Base-by-base conservation (phyloP, 2,797 vertebrate species). In the Salmo trutta region DNA sequence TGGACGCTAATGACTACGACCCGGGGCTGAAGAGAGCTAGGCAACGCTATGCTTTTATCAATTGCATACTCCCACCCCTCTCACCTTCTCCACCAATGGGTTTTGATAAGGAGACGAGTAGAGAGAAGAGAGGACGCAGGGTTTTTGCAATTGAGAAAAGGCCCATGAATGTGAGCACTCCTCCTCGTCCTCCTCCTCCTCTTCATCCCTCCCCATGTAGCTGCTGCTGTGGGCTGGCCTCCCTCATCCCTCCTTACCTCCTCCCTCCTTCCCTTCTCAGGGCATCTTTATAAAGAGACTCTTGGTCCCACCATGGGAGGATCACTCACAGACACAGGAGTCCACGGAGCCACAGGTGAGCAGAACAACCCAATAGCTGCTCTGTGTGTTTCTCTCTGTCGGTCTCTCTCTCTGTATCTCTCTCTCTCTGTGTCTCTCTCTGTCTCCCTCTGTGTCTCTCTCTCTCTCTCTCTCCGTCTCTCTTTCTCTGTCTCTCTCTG, bases 281-380 rank as follows among this genome's bases (percentile, higher is more conserved):
- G 53, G 47, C 77, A 54, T 51, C 66, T 65, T 84, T 87, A 88
- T 88, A 89, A 88, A 76, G 81, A 82, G 71, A 68, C n/a, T 69
- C 51, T 64, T 71, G 31, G 54, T 64, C 71, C 66, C 68, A 47
- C 71, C 66, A 77, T 73, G 65, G 68, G 75, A 80, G 36, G 62
- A 71, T 75, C 68, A 71, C 31, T 8, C 47, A 75, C 36, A 36
- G 27, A 67, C 41, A 54, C 76, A 76, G 36, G 73, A 62, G 69
- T 81, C 62, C 66, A 21, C 69, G 75, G 71, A 21, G 41, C 29
- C 47, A 47, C 82, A 89, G 87, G 87, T 90, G 85, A 79, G 85
- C 14, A 24, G 41, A 59, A 51, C 19, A 7, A 21, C 15, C 12
- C 19, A 17, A n/a, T 29, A 27, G 21, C 16, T 59, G 8, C 29